A percentile compares a stretch with the other conserved stretches of the same genome.
These are phyloP conservation scores for Tiliqua scincoides DNA, from an alignment of 2,113 vertebrate species.

Conservation along the genomic window DNA sequence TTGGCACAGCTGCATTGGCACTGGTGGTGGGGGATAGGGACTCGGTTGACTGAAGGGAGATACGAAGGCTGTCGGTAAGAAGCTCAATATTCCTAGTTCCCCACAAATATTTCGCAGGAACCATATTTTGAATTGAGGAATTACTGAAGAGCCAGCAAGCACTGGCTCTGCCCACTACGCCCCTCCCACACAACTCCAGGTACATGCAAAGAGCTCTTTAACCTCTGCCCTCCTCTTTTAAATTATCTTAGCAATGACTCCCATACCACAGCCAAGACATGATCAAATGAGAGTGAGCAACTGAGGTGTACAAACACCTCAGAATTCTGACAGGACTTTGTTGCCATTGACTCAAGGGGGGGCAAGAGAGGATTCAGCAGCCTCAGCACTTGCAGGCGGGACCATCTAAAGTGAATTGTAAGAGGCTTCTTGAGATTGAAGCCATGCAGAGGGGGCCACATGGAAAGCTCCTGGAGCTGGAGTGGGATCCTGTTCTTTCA, in stretches of 20 bases:
- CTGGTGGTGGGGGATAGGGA: too few species aligned
- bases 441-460: not conserved
- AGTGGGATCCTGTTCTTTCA: not conserved
- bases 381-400: too few species aligned
- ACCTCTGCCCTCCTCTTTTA: too few species aligned
- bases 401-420: not conserved
- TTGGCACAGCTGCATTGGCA: too few species aligned
- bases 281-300: not conserved
- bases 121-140: not conserved
- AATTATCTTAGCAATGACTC: not conserved
- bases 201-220: not conserved
- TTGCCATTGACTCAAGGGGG: not conserved
- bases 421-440: not conserved
- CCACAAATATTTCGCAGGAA: too few species aligned
- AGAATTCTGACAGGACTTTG: not conserved
- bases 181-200: not conserved
- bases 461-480: not conserved
- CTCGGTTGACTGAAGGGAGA: too few species aligned
- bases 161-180: not conserved
- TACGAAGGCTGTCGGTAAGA: too few species aligned
- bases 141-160: too few species aligned
- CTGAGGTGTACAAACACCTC: not conserved
- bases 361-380: not conserved
- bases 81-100: not conserved
- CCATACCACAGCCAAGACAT: not conserved